Conservation (phyloP, 2,888 invertebrate genomes). For the Taenaris catops region DNA sequence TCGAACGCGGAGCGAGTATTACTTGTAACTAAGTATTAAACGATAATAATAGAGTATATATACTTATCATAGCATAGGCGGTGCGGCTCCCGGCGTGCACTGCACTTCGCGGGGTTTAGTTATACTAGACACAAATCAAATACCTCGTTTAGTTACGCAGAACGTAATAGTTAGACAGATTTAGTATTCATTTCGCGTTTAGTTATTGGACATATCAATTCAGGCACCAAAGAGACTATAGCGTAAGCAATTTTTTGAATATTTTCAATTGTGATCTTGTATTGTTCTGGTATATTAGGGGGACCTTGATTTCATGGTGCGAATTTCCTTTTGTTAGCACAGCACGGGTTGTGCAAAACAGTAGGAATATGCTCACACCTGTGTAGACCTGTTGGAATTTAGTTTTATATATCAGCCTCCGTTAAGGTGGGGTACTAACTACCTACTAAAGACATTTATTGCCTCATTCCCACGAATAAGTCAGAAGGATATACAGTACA, state of each 20-base stretch:
- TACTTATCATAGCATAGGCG: slow-evolving; percentile 66
- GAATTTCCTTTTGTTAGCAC: too few relatives aligned
- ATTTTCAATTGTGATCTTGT: slow-evolving; percentile 56
- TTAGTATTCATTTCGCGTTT: slow-evolving; percentile 70
- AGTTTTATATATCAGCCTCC: too few relatives aligned
- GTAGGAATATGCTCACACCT: too few relatives aligned
- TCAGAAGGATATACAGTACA: too few relatives aligned
- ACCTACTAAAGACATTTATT: too few relatives aligned
- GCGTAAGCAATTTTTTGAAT: slow-evolving; percentile 63
- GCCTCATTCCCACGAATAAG: too few relatives aligned
- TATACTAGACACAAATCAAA: slow-evolving; percentile 63
- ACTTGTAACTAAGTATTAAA: slow-evolving; percentile 77
- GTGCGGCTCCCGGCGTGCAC: slow-evolving; percentile 46
- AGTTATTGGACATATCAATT: slow-evolving; percentile 76
- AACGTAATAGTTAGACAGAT: slow-evolving; percentile 62
- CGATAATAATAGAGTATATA: slow-evolving; percentile 72
- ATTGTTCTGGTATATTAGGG: slow-evolving; percentile 30
- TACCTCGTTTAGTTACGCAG: slow-evolving; percentile 75
- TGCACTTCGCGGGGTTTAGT: slow-evolving; percentile 7
- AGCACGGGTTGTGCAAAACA: too few relatives aligned
- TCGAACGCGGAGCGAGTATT: slow-evolving; percentile 64
- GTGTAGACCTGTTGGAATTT: too few relatives aligned
- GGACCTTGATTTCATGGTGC: slow-evolving; percentile 20
- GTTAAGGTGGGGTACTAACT: too few relatives aligned
- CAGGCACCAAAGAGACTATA: slow-evolving; percentile 76